Conservation (phyloP, 30 jellyfish, hydroid and myxozoan species). For the Catostylus mosaicus region DNA sequence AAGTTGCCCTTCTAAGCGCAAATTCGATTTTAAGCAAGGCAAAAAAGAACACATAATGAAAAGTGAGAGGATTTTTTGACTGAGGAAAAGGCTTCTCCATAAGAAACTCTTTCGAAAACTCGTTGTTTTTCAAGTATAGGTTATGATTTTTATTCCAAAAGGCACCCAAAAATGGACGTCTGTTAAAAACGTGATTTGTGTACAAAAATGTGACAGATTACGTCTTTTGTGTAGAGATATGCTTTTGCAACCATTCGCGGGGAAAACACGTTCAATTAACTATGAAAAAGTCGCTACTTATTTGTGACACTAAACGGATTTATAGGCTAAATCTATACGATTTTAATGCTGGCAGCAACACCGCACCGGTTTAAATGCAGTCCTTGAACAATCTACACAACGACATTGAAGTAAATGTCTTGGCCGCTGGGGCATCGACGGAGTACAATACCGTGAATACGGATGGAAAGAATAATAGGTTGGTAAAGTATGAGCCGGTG, state of each 20-base stretch:
- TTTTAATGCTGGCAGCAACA: conserved; percentile 62
- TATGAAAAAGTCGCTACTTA: background rate
- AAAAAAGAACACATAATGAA: too few species aligned
- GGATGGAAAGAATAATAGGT: conserved; percentile 45
- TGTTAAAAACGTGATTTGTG: too few species aligned
- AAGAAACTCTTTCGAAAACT: too few species aligned
- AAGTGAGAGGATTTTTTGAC: too few species aligned
- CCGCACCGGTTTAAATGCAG: conserved; percentile 64
- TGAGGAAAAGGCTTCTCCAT: too few species aligned
- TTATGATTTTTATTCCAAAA: too few species aligned
- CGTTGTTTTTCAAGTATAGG: too few species aligned
- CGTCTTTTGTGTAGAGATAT: background rate
- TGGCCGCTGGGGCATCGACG: conserved; percentile 38
- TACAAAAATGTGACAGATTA: too few species aligned
- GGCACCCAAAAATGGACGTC: too few species aligned
- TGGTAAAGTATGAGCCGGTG: conserved; percentile 56
- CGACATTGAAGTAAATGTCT: conserved; percentile 32
- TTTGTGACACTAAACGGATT: background rate
- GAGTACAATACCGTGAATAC: conserved; percentile 39
- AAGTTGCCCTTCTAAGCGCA: too few species aligned
- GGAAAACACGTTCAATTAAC: background rate
- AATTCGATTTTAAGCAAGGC: too few species aligned
- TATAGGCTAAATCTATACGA: background rate
- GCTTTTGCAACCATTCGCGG: background rate
- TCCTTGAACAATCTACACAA: conserved; percentile 49